phyloP scores from a whole-genome alignment of 2,797 vertebrate species.

The Poecilia picta region DNA sequence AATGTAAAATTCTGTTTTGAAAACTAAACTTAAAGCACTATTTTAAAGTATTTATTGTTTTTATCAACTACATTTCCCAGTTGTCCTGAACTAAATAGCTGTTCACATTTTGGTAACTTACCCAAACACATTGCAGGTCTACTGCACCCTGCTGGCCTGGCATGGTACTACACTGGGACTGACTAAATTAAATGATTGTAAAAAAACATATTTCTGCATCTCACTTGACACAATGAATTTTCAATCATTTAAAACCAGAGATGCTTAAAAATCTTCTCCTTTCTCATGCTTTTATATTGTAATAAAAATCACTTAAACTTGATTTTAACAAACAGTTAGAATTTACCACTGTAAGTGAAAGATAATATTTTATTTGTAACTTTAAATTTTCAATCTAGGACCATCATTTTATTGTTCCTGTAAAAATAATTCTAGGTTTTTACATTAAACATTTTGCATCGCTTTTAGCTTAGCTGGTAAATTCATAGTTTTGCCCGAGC shows the following conservation, averaged over 20 bases:
- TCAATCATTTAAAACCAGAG: neutral
- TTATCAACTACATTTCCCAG: neutral
- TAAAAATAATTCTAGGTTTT: neutral
- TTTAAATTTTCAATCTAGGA: neutral
- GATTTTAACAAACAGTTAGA: neutral
- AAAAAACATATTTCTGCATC: neutral
- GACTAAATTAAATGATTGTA: neutral
- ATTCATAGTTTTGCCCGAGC: conserved; percentile 15
- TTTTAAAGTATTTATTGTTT: neutral
- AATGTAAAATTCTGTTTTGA: neutral
- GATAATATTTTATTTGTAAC: neutral
- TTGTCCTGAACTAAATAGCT: neutral
- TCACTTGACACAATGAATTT: neutral
- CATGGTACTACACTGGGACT: neutral
- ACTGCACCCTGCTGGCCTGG: neutral
- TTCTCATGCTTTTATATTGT: neutral
- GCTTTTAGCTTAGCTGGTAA: neutral
- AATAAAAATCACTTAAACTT: neutral
- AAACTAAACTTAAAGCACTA: neutral
- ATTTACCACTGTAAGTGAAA: too few species aligned
- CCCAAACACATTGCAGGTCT: neutral
- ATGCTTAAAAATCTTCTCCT: neutral
- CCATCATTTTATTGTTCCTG: neutral
- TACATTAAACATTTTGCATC: neutral
- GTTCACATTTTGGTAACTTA: neutral